Evolutionary conservation across 2,113 vertebrate genomes (phyloP), one percentile per base, ranked within the genome.

Genomic region (Amphiprion ocellaris): DNA sequence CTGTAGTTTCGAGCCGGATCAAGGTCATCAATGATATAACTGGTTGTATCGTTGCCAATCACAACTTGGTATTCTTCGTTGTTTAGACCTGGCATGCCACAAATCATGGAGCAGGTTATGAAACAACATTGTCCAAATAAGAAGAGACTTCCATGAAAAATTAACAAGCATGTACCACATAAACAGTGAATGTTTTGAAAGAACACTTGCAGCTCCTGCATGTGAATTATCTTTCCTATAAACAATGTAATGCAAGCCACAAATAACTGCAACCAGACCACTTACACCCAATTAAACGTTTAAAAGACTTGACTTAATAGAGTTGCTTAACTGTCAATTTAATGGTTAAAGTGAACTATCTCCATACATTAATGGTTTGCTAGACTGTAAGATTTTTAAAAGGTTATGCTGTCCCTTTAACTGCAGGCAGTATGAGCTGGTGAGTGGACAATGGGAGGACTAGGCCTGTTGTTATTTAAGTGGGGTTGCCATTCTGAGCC

Each of bases 31-130:
- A 99, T 95, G 79, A 99, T 96, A 81, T 98, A 97, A 91, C 97
- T 97, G 28, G 96, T 98, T 11, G 98, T 99, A 89, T 99, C 98
- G 46, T 99, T 99, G 75, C 98, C 98, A 72, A 99, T 98, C 47
- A 99, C 98, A 37, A 97, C 96, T 86, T 99, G 98, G 83, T 99
- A 99, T 81, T 99, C 98, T 82, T 99, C 98, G 0, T 99, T 99
- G 93, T 99, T 99, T 73, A 98, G 94, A 90, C 98, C 98, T 99
- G 92, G 52, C 17, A 54, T 33, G 46, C 17, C 77, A 72, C 10
- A 70, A 49, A 78, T 8, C 44, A 66, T 16, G 66, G 46, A 87
- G 28, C 9, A 30, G 2, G 23, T 82, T 63, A 66, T 24, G 24
- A 54, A 70, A 70, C 21, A n/a, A 15, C n/a, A 60, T 54, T 7